A percentile compares a stretch with the other conserved stretches of the same genome.
These are phyloP conservation scores for Anguilla megastoma DNA, from an alignment of 2,797 vertebrate species.

Conservation along the genomic window DNA sequence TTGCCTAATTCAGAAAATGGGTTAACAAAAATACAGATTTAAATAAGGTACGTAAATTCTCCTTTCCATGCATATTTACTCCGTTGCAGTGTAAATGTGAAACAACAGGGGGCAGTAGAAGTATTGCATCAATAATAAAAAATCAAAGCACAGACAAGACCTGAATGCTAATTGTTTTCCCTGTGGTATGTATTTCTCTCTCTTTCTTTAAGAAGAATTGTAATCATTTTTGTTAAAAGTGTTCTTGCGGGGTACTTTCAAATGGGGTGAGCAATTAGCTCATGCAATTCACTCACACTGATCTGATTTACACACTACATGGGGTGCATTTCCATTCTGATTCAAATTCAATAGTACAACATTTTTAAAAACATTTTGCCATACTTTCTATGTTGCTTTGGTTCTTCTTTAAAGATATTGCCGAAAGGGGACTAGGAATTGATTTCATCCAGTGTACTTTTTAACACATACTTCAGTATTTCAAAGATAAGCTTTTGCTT, in stretches of 20 bases:
- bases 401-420: background rate
- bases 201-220: background rate
- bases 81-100: background rate
- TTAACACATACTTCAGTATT: background rate
- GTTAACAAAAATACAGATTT: background rate
- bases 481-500: background rate
- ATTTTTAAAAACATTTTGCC: background rate
- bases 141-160: background rate
- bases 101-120: constrained; percentile 21
- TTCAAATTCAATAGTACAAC: background rate
- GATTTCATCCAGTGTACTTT: background rate
- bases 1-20: background rate
- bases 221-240: background rate
- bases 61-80: background rate
- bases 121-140: constrained; percentile 6
- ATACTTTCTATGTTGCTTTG: background rate
- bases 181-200: background rate
- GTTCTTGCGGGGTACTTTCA: background rate
- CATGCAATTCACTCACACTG: background rate
- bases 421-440: background rate
- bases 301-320: background rate
- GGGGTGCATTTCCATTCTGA: background rate
- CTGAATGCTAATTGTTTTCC: constrained; percentile 16
- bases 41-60: background rate
- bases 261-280: background rate